These are phyloP conservation scores for Galago senegalensis DNA, from an alignment of 2,797 vertebrate species.

Conservation along the genomic window DNA sequence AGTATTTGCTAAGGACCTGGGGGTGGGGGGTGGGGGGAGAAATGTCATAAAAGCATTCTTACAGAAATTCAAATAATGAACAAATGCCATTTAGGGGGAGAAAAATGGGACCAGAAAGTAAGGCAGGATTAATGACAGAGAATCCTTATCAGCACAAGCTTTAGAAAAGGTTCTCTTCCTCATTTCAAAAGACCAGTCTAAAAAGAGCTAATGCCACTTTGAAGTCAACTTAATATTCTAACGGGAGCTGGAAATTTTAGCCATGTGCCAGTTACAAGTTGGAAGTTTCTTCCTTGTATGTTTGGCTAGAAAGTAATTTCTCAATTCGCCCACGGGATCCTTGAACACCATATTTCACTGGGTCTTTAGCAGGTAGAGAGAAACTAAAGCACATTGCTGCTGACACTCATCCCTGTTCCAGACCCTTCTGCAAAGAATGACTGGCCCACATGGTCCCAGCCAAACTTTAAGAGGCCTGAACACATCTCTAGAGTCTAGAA, in stretches of 20 bases:
- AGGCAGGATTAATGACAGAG: not conserved
- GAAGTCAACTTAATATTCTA: not conserved
- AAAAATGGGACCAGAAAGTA: not conserved
- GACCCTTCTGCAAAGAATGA: not conserved
- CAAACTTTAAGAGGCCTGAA: constrained; percentile 60
- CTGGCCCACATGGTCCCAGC: not conserved
- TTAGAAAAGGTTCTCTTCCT: not conserved
- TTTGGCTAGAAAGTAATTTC: not conserved
- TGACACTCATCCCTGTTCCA: not conserved
- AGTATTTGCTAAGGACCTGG: not conserved
- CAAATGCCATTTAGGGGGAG: not conserved
- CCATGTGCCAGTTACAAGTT: not conserved
- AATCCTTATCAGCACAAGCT: not conserved
- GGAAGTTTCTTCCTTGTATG: not conserved
- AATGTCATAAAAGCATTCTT: not conserved
- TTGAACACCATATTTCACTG: not conserved
- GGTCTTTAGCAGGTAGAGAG: not conserved
- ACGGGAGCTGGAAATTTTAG: not conserved
- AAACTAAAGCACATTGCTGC: not conserved
- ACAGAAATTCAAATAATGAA: not conserved
- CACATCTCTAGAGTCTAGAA: not conserved
- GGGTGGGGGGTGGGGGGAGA: not conserved
- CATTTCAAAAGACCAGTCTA: not conserved
- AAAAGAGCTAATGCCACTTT: not conserved
- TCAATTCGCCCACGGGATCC: not conserved